These are phyloP conservation scores for Urosaurus nigricauda DNA, from an alignment of 2,797 vertebrate genomes.

Conservation along the genomic window DNA sequence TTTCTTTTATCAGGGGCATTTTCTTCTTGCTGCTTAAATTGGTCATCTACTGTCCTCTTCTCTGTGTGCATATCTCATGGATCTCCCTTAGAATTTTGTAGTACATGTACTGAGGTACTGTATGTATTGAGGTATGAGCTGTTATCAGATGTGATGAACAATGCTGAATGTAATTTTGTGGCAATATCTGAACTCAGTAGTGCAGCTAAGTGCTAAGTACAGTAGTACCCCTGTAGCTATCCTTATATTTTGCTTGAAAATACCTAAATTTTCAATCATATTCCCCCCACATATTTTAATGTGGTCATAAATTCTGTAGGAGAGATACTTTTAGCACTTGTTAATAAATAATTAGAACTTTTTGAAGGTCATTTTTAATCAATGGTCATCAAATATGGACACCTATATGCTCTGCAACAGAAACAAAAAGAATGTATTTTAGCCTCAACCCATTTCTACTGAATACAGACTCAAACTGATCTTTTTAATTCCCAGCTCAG, in stretches of 20 bases:
- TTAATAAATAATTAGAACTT: too few relatives aligned
- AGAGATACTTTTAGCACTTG: too few relatives aligned
- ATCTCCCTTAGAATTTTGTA: background rate
- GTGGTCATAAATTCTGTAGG: too few relatives aligned
- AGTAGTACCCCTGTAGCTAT: too few relatives aligned
- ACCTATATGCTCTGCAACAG: too few relatives aligned
- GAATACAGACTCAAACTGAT: background rate
- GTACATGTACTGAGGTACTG: background rate
- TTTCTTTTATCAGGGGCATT: background rate
- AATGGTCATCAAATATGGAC: too few relatives aligned
- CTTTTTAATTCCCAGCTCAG: constrained; percentile 77
- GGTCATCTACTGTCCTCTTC: background rate
- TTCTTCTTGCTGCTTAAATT: background rate
- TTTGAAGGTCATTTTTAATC: too few relatives aligned
- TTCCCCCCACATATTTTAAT: too few relatives aligned
- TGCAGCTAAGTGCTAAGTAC: too few relatives aligned
- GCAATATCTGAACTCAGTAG: too few relatives aligned
- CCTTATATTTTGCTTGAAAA: too few relatives aligned
- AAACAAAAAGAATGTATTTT: background rate
- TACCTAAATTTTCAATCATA: too few relatives aligned
- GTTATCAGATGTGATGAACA: background rate
- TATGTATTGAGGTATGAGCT: background rate
- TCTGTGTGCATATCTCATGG: background rate
- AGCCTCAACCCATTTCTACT: background rate
- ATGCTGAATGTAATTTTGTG: background rate